Evolutionary conservation across 2,797 vertebrate genomes (phyloP), one percentile per base, ranked within the genome.

Genomic region (Chlorospingus semifuscus): DNA sequence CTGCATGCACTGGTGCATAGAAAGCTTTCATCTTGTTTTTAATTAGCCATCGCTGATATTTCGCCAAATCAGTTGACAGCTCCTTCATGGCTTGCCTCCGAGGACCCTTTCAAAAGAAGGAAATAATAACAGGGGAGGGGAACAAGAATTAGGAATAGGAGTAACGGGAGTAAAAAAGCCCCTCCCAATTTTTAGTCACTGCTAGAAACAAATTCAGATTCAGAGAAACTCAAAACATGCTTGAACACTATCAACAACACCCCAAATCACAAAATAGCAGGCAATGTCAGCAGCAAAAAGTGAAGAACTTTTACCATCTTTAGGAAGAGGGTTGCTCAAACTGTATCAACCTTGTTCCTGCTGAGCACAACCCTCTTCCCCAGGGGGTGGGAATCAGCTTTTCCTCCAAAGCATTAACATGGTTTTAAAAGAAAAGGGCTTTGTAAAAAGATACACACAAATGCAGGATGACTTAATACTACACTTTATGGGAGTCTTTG

Each of bases 21-120:
- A 99, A 99, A 27, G 98, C 99, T 97, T 99, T 99, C 96, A 98
- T 99, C 97, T 99, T 99, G 50, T 98, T 99, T 97, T 98, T 99
- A 93, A 99, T 98, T 37, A 99, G 98, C 99, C 99, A 99, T 46
- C 99, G 98, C 69, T 99, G 99, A 91, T 99, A 99, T 52, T 98
- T 98, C 34, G 98, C 81, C 96, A 99, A 98, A 83, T 99, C 99
- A 63, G 98, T 97, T 53, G 98, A 98, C 69, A 99, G 96, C 24
- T 99, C 99, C 96, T 99, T 99, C 95, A 99, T 98, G 88, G 99
- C 99, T 69, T 99, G 99, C 81, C 99, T 98, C 57, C 99, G 98
- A 97, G 98, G 99, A 29, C 99, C 98, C 99, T 99, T 96, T 66
- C 12, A 90, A 90, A 53, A 64, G 79, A 18, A 42, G n/a, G 6